These are phyloP conservation scores for Tethya wilhelma DNA, from an alignment of 37 sponge, comb jelly and placozoan species.

Conservation along the genomic window DNA sequence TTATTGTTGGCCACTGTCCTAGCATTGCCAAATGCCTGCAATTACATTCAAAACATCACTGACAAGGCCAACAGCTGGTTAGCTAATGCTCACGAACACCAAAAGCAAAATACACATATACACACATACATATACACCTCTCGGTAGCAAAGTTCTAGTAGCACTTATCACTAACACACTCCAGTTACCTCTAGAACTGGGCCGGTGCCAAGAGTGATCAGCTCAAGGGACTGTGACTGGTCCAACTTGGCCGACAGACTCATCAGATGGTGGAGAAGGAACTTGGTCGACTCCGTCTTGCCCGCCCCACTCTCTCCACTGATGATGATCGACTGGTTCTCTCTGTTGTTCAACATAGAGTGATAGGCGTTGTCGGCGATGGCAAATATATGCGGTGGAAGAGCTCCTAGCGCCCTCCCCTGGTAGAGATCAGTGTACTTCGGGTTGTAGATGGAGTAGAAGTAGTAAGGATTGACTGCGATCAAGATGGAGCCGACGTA, in stretches of 20 bases:
- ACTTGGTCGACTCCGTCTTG: constrained; percentile 94
- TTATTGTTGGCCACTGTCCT: constrained; percentile 93
- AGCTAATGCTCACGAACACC: too few relatives aligned
- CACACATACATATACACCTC: not conserved
- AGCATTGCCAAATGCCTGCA: constrained; percentile 96
- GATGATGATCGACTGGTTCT: constrained; percentile 87
- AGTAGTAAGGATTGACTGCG: constrained; percentile 90
- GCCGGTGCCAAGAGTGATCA: constrained; percentile 87
- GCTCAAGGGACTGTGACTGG: constrained; percentile 66
- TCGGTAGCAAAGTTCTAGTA: constrained; percentile 38
- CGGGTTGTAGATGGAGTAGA: constrained; percentile 89
- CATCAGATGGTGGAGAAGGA: constrained; percentile 87
- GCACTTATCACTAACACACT: too few relatives aligned
- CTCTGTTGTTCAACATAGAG: constrained; percentile 71
- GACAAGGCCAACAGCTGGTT: too few relatives aligned
- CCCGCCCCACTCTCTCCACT: constrained; percentile 97
- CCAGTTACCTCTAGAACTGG: constrained; percentile 80
- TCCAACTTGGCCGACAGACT: constrained; percentile 83
- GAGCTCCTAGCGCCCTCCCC: constrained; percentile 56
- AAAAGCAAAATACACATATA: not conserved
- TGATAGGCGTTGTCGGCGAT: constrained; percentile 85
- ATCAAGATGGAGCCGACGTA: constrained; percentile 94
- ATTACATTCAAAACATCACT: not conserved
- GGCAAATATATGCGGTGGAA: constrained; percentile 93
- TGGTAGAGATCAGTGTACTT: constrained; percentile 83